A percentile compares a stretch with the other conserved stretches of the same genome.
Evolutionary conservation across 2,888 invertebrate genomes (phyloP).

Genomic region (Cremastinae sp.): DNA sequence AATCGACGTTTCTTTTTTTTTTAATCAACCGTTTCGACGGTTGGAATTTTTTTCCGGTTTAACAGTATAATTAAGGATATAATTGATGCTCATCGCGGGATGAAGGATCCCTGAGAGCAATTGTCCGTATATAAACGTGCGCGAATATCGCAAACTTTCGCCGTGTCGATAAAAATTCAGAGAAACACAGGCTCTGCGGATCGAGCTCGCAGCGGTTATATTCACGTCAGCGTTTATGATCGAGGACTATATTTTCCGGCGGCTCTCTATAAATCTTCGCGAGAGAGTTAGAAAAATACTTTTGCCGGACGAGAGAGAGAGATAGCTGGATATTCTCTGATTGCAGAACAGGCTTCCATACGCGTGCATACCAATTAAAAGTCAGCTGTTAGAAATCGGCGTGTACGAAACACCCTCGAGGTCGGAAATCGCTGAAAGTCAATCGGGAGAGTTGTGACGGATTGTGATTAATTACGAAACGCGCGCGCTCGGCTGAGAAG

Average conservation of each 20-base stretch:
- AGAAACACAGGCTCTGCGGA: conserved; percentile 43
- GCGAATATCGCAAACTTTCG: conserved; percentile 23
- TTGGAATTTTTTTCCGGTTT: neutral
- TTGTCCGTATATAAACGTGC: conserved; percentile 17
- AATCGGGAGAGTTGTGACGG: conserved; percentile 57
- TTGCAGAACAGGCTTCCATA: conserved; percentile 28
- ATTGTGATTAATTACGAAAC: conserved; percentile 60
- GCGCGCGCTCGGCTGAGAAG: conserved; percentile 2
- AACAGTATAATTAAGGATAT: conserved; percentile 8
- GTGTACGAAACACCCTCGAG: conserved; percentile 6
- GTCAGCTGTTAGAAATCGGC: conserved; percentile 57
- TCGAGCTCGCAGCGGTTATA: conserved; percentile 48
- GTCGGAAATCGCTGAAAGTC: conserved; percentile 57
- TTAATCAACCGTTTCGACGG: neutral
- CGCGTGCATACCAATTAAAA: conserved; percentile 49
- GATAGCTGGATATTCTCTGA: conserved; percentile 48
- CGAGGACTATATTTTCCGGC: conserved; percentile 54
- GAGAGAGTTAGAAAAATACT: conserved; percentile 33
- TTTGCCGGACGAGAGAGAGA: conserved; percentile 7
- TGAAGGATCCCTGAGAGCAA: conserved; percentile 30
- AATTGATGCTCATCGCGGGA: conserved; percentile 8
- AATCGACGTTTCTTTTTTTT: neutral
- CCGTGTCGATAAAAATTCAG: conserved; percentile 33
- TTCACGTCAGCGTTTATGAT: conserved; percentile 55
- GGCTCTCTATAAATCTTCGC: conserved; percentile 56